Evolutionary conservation across 2,888 invertebrate species (phyloP), one percentile per base, ranked within the genome.

Genomic region (Brassicogethes aeneus): DNA sequence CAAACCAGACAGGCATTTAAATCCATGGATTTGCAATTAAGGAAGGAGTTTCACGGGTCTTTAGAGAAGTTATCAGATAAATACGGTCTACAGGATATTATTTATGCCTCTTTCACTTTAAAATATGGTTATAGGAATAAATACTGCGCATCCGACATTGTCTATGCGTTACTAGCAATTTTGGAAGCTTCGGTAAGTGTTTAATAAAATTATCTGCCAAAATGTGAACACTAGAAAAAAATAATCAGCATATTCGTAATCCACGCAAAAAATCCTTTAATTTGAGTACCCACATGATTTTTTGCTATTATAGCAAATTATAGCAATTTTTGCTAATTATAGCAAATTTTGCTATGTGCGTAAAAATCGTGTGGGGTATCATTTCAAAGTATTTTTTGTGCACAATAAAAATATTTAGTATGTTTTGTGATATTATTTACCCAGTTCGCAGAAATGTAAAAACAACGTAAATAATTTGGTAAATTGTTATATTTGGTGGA

Each of bases 391-490:
- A n/a, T n/a, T n/a, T n/a, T n/a, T n/a, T 7, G 23, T 10, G 23
- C 10, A 10, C 7, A 23, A 5, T 7, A 23, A 23, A 23, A 7
- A 23, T 23, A 23, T 10, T 10, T 23, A 23, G 5, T 23, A 7
- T 23, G 10, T 23, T 23, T 23, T 23, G 5, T 23, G 10, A 10
- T 65, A 76, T 7, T 7, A 23, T 13, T 72, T 68, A 90, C 90
- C 91, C 91, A 91, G 64, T 89, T 84, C 14, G 91, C 91, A 42
- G 88, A 87, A 65, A 91, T 91, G 62, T 89, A 89, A 55, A 90
- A 79, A 31, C n/a, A n/a, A n/a, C n/a, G n/a, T n/a, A n/a, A n/a
- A n/a, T n/a, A n/a, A n/a, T n/a, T n/a, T n/a, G n/a, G n/a, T n/a
- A n/a, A n/a, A n/a, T n/a, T n/a, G n/a, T n/a, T n/a, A n/a, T n/a